Evolutionary conservation across 2,888 invertebrate genomes (phyloP), one percentile per base, ranked within the genome.

Genomic region (Drosophila incognita): DNA sequence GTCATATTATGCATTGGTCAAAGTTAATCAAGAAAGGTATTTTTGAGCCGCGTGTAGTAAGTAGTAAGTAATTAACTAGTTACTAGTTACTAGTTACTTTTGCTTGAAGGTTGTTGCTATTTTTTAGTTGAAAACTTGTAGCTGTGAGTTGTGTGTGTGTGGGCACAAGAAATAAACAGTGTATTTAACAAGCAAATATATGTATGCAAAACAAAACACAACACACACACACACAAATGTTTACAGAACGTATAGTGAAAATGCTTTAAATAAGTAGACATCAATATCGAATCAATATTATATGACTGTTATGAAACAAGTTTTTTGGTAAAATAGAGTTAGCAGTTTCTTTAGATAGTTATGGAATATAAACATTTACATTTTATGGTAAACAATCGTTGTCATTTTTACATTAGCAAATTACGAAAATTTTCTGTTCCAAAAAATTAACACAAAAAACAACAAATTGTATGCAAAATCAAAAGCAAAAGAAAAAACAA

Each of bases 1-100:
- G 58, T 69, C 60, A 49, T 51, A 67, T 46, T 54, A 83, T 75
- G 72, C 73, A 74, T 86, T 75, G 70, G 79, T 76, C 80, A 80
- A 56, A 75, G 74, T 87, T 79, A 80, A 83, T 90, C 79, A 76
- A 87, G 89, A 90, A 90, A 89, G 89, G 86, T 86, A 79, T 54
- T 86, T 86, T 79, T 82, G 88, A 86, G 74, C 83, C 85, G 86
- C 81, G 69, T 73, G 64, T 83, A 58, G 64, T 57, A 51, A 65
- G 18, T 40, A 62, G n/a, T 57, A 57, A 29, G 29, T 42, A 42
- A 29, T 11, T 29, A 51, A 46, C 46, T 24, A 29, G 10, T 57
- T 31, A 29, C 21, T 24, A 40, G 10, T 57, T 31, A 29, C 29
- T 46, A 49, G 57, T 70, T 70, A 58, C 60, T 56, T 62, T 68